A percentile compares a stretch with the other conserved stretches of the same genome.
Conservation (phyloP, 37 sponge, comb jelly and placozoan genomes). For the Beroe ovata region DNA sequence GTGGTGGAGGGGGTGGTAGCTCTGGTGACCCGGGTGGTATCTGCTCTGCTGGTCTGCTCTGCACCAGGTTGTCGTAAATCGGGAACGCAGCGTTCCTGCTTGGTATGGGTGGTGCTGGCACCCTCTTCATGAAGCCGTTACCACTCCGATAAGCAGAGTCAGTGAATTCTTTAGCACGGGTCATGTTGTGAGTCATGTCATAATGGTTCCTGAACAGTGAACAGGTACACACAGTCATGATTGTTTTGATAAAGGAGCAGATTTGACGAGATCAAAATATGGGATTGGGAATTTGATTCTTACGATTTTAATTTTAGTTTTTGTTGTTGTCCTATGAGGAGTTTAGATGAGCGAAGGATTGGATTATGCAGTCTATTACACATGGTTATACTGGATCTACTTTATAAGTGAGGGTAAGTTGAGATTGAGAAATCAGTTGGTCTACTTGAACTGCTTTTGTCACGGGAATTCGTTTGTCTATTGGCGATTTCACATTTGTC, state of each 20-base stretch:
- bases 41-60: no score
- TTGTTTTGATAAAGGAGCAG: not conserved
- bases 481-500: no score
- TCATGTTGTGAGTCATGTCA: not conserved
- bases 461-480: no score
- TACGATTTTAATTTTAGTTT: not conserved
- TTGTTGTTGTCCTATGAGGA: not conserved
- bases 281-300: not conserved
- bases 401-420: not conserved
- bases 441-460: no score
- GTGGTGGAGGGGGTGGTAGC: not conserved
- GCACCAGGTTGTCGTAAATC: conserved; percentile 47
- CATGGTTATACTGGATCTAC: not conserved
- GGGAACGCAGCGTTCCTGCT: conserved; percentile 18
- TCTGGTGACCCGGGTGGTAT: not conserved
- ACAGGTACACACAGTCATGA: not conserved
- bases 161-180: not conserved
- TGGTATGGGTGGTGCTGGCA: conserved; percentile 7
- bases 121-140: conserved; percentile 40
- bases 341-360: not conserved
- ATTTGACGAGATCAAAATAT: not conserved
- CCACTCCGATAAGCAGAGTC: not conserved
- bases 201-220: not conserved
- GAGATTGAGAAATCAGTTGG: no score
- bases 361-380: not conserved